Conservation (phyloP, 2,113 vertebrate species). For the Marmota monax region DNA sequence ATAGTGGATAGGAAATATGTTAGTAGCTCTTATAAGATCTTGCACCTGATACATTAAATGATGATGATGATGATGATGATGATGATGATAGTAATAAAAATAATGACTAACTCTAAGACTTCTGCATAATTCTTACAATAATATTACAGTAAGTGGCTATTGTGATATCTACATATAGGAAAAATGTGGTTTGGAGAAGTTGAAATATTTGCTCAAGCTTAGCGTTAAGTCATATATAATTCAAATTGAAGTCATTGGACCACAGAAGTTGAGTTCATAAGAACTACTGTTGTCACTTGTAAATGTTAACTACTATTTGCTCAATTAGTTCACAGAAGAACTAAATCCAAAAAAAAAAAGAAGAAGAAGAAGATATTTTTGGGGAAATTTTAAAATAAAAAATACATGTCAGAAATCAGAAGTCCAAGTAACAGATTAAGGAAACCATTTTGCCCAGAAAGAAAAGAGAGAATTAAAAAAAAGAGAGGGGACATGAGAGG, state of each 20-base stretch:
- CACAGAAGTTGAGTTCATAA: neutral
- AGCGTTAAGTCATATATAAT: neutral
- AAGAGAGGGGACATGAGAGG: no score
- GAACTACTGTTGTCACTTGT: neutral
- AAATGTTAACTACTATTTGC: neutral
- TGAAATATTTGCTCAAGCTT: neutral
- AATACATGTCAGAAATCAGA: neutral
- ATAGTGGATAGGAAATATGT: neutral
- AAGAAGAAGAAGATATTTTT: no score
- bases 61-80: neutral
- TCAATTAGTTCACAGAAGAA: neutral
- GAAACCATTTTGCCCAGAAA: neutral
- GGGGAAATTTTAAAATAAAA: no score
- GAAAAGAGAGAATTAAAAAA: neutral
- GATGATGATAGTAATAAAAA: neutral
- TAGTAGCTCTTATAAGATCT: neutral
- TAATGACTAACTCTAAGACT: neutral
- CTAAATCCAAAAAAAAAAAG: neutral
- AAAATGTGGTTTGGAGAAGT: neutral
- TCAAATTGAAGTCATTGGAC: neutral
- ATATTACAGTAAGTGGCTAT: neutral
- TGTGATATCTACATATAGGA: neutral
- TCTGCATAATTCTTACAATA: neutral
- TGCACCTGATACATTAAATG: neutral
- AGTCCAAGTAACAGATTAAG: neutral